Percentiles rank a stretch among this genome's conserved stretches.
Conservation (phyloP, 1,140 invertebrate genomes). For the Drosophila setifemur region DNA sequence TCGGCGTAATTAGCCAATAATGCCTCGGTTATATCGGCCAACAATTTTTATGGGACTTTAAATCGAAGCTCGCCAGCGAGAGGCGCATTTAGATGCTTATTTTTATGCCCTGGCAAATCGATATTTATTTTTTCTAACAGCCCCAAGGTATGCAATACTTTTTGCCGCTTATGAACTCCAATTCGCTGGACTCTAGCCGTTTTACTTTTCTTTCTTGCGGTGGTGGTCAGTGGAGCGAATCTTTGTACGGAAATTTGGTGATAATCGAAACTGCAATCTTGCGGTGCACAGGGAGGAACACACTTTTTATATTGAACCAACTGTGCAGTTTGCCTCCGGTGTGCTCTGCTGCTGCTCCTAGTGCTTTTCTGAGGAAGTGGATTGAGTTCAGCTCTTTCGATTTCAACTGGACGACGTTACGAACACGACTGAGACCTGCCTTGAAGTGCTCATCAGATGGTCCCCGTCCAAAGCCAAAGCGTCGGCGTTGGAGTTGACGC, state of each 20-base stretch:
- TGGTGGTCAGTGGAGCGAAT: slow-evolving; percentile 59
- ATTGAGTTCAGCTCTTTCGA: slow-evolving; percentile 18
- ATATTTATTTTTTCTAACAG: slow-evolving; percentile 74
- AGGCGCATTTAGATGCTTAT: slow-evolving; percentile 21
- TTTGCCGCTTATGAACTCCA: slow-evolving; percentile 43
- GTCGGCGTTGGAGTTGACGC: slow-evolving; percentile 78
- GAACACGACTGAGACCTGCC: slow-evolving; percentile 65
- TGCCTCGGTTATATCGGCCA: slow-evolving; percentile 11
- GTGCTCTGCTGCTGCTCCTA: slow-evolving; percentile 23
- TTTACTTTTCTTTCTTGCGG: neutral
- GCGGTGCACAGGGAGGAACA: slow-evolving; percentile 56
- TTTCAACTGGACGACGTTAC: slow-evolving; percentile 70
- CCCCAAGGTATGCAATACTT: slow-evolving; percentile 72
- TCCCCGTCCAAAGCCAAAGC: slow-evolving; percentile 51
- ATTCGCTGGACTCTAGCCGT: no score
- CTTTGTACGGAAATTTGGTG: slow-evolving; percentile 26
- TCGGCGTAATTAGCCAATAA: slow-evolving; percentile 45
- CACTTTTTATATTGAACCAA: slow-evolving; percentile 52
- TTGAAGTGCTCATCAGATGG: slow-evolving; percentile 25
- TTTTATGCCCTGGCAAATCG: slow-evolving; percentile 54
- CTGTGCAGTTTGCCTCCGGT: slow-evolving; percentile 48
- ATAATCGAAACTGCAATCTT: slow-evolving; percentile 17
- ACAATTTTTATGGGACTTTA: slow-evolving; percentile 15
- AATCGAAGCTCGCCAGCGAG: neutral
- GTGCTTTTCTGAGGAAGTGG: slow-evolving; percentile 13